These are phyloP conservation scores for Blastobasis adustella DNA, from an alignment of 2,888 invertebrate species.

Conservation along the genomic window DNA sequence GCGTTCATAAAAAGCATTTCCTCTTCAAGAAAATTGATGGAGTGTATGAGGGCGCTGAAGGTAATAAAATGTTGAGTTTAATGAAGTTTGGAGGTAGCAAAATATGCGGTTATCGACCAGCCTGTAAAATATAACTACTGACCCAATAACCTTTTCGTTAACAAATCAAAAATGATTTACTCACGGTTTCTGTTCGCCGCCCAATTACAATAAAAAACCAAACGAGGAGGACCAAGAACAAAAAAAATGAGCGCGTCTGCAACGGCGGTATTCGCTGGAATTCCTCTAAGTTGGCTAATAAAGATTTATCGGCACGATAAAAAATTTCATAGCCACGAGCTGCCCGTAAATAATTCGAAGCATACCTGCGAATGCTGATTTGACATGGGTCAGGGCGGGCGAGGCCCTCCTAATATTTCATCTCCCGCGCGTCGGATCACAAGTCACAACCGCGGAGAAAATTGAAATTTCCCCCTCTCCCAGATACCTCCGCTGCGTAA, in stretches of 20 bases:
- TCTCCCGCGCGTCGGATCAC: conserved; percentile 55
- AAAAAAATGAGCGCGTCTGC: conserved; percentile 10
- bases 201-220: conserved; percentile 6
- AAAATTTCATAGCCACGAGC: conserved; percentile 61
- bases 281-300: conserved; percentile 53
- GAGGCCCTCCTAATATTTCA: conserved; percentile 59
- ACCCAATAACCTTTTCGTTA: no score
- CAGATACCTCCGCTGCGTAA: conserved; percentile 35
- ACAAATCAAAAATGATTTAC: not conserved
- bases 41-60: no score
- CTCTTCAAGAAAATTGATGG: no score
- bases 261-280: conserved; percentile 27
- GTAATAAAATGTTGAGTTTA: no score
- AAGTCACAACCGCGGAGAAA: conserved; percentile 49
- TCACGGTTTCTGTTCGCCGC: not conserved
- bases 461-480: conserved; percentile 49
- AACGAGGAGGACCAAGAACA: not conserved
- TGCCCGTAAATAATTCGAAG: conserved; percentile 66
- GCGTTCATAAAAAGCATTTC: no score
- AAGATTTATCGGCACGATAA: conserved; percentile 65
- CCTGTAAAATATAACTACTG: no score
- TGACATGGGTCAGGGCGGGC: conserved; percentile 63
- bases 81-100: no score
- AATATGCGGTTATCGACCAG: no score
- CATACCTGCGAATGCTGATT: conserved; percentile 70